Conservation (phyloP, 2,888 invertebrate species). For the Stratiomys singularior region DNA sequence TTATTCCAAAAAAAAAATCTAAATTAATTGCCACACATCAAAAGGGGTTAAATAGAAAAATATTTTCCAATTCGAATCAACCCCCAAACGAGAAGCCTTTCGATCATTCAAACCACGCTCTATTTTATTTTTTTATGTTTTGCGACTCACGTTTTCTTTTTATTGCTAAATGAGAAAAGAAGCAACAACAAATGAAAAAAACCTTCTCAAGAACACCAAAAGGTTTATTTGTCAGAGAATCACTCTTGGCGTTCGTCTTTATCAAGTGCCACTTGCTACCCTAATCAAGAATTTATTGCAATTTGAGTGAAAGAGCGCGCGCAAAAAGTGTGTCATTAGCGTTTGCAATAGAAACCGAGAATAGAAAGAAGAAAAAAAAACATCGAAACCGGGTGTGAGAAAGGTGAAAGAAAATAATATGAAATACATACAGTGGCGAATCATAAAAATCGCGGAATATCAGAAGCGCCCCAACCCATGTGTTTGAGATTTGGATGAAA, state of each 20-base stretch:
- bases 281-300: constrained; percentile 45
- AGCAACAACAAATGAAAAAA: too few species aligned
- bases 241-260: constrained; percentile 6
- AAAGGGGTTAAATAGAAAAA: too few species aligned
- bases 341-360: not conserved
- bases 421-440: not conserved
- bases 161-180: too few species aligned
- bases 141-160: too few species aligned
- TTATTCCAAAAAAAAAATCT: too few species aligned
- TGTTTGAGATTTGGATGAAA: too few species aligned
- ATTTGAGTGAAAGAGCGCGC: constrained; percentile 30
- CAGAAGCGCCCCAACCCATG: not conserved
- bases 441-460: not conserved
- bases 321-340: constrained; percentile 27
- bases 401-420: not conserved
- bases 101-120: too few species aligned
- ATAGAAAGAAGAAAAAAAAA: not conserved
- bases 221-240: constrained; percentile 18
- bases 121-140: too few species aligned
- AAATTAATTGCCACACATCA: too few species aligned
- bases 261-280: constrained; percentile 43
- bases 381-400: not conserved
- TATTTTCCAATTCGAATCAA: too few species aligned
- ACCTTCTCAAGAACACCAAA: constrained; percentile 1
- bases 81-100: too few species aligned